phyloP scores from a whole-genome alignment of 2,888 invertebrate species.

The Acleris literana region DNA sequence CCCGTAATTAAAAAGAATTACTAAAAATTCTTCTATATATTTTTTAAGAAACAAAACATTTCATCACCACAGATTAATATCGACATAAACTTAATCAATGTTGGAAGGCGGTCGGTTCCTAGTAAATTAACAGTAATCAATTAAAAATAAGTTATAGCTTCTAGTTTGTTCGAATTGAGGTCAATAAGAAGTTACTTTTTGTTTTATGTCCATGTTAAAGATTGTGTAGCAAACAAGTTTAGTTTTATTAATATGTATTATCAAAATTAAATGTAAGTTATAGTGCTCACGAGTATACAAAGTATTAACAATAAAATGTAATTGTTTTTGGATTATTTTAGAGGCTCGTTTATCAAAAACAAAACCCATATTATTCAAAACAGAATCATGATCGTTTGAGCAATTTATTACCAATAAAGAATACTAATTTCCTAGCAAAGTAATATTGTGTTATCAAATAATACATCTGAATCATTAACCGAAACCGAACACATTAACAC shows the following conservation, averaged over 20 bases:
- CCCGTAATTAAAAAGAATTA: too few relatives aligned
- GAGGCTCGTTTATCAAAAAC: not conserved
- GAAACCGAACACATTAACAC: slow-evolving; percentile 70
- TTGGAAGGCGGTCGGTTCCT: slow-evolving; percentile 65
- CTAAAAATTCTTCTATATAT: not conserved
- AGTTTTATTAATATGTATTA: slow-evolving; percentile 22
- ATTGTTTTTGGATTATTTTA: slow-evolving; percentile 7
- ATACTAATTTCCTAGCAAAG: not conserved
- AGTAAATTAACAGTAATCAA: slow-evolving; percentile 74
- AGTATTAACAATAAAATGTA: too few relatives aligned
- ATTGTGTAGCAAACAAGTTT: slow-evolving; percentile 61
- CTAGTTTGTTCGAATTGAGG: slow-evolving; percentile 55
- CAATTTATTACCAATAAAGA: too few relatives aligned
- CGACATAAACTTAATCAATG: slow-evolving; percentile 73
- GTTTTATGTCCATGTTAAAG: slow-evolving; percentile 67
- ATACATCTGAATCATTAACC: slow-evolving; percentile 23
- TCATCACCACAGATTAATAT: slow-evolving; percentile 54
- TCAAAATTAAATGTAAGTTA: slow-evolving; percentile 11
- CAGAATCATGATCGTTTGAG: too few relatives aligned
- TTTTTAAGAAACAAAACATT: slow-evolving; percentile 48
- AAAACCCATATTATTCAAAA: too few relatives aligned
- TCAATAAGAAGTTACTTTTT: slow-evolving; percentile 60
- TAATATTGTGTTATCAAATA: not conserved
- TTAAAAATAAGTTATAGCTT: slow-evolving; percentile 71
- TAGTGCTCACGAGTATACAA: too few relatives aligned